Percentiles rank a stretch among this genome's conserved stretches.
phyloP scores from a whole-genome alignment of 2,797 vertebrate genomes.

The Odontamblyopus rebecca region DNA sequence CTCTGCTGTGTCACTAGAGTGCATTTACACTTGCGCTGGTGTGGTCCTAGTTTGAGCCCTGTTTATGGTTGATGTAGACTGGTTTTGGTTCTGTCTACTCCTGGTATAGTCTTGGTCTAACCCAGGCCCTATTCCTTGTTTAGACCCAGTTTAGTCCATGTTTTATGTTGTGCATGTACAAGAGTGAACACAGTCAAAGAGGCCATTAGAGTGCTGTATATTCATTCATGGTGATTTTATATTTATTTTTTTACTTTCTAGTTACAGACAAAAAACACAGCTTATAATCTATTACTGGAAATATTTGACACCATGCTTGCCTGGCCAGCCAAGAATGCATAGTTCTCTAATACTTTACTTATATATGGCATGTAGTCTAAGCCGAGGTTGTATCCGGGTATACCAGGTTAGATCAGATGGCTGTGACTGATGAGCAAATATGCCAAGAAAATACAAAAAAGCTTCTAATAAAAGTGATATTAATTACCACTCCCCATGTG shows the following conservation, averaged over 20 bases:
- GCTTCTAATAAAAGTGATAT: slow-evolving; percentile 58
- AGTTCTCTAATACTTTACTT: background rate
- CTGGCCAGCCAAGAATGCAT: background rate
- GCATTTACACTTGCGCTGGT: background rate
- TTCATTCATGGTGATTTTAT: too few relatives aligned
- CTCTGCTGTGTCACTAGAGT: background rate
- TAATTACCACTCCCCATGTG: slow-evolving; percentile 38
- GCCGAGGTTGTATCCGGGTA: background rate
- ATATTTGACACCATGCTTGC: background rate
- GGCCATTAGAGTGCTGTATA: background rate
- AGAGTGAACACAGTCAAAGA: background rate
- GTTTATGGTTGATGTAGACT: background rate
- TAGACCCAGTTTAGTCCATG: background rate
- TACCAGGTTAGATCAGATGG: background rate
- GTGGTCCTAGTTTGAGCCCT: background rate
- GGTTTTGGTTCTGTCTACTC: too few relatives aligned
- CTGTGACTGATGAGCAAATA: background rate
- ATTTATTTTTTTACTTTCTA: too few relatives aligned
- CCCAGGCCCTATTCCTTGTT: too few relatives aligned
- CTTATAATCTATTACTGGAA: background rate
- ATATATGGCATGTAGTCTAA: background rate
- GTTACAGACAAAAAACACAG: background rate
- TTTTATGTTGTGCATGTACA: background rate
- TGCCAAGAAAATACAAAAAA: slow-evolving; percentile 12
- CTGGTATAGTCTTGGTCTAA: background rate